Percentiles rank a stretch among this genome's conserved stretches.
phyloP scores from a whole-genome alignment of 1,140 invertebrate species.

The Drosophila sucinea region DNA sequence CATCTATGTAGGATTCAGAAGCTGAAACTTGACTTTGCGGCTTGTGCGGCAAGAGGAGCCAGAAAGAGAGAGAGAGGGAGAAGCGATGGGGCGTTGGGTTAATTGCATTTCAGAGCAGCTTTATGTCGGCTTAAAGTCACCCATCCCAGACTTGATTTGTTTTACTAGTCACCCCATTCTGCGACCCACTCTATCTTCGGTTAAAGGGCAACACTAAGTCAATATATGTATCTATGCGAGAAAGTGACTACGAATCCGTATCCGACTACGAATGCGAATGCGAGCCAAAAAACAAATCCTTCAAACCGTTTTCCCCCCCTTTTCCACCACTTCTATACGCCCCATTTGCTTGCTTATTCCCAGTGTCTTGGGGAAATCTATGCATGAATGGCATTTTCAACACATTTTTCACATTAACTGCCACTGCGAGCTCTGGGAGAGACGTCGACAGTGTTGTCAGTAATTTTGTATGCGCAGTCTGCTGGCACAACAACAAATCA shows the following conservation, averaged over 20 bases:
- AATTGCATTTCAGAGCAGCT: slow-evolving; percentile 74
- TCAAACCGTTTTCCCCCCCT: background rate
- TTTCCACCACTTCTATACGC: background rate
- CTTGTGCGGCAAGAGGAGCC: slow-evolving; percentile 21
- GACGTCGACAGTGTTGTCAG: slow-evolving; percentile 51
- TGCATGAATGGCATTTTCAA: slow-evolving; percentile 71
- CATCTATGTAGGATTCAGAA: slow-evolving; percentile 24
- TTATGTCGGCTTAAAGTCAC: slow-evolving; percentile 73
- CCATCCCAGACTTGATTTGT: slow-evolving; percentile 56
- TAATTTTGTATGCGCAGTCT: slow-evolving; percentile 79
- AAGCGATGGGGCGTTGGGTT: slow-evolving; percentile 48
- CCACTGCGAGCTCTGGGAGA: slow-evolving; percentile 8
- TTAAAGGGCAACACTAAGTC: slow-evolving; percentile 14
- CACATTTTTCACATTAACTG: slow-evolving; percentile 81
- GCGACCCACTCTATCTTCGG: slow-evolving; percentile 12
- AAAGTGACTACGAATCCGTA: background rate
- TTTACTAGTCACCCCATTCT: slow-evolving; percentile 27
- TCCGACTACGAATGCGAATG: background rate
- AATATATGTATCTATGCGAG: background rate
- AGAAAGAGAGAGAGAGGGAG: background rate
- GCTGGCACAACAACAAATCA: slow-evolving; percentile 76
- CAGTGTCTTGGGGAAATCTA: slow-evolving; percentile 52
- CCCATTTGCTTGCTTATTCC: background rate
- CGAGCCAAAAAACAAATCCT: background rate
- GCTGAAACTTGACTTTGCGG: slow-evolving; percentile 51